Evolutionary conservation across 2,113 vertebrate species (phyloP), one percentile per base, ranked within the genome.

Genomic region (Trogon surrucura): DNA sequence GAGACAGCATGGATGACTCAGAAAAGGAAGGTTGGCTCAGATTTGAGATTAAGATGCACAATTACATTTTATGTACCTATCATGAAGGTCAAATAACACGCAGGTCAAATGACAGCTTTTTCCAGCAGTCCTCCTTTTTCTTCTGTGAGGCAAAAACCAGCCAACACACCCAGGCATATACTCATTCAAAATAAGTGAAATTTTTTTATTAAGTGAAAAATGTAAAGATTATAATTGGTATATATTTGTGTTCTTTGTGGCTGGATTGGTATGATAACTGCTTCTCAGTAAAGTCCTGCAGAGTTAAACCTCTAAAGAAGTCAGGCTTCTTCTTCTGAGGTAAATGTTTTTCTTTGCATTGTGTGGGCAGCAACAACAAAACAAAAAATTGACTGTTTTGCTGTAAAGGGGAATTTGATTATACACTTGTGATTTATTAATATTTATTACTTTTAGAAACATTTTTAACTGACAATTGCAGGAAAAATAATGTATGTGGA

Each of bases 361-460:
- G 30, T 92, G 72, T 92, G 53, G 83, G 48, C 64, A 93, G 44
- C 56, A 95, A 79, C 38, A 73, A 57, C 30, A 58, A 70, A 95
- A 92, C 64, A 93, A 92, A 85, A 54, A 89, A 38, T 53, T 88
- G 36, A 93, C 73, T 83, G 80, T 91, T 96, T 91, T 95, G 85
- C 71, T 96, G 89, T 97, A 89, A 95, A 89, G 75, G 85, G 72
- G 56, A 84, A 61, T 88, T 88, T 84, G 41, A 93, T 21, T 94
- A 62, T 96, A 96, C 65, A 85, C 90, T 92, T 88, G 47, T 61
- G 85, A 84, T 94, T 95, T 95, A 92, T 92, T 95, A 95, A 79
- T 89, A 95, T 96, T 97, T 97, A 95, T 81, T 95, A 97, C 88
- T 96, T 97, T 96, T 78, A 85, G 79, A 95, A 96, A 71, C 10